Percentiles rank a stretch among this genome's conserved stretches.
phyloP scores from a whole-genome alignment of 2,888 invertebrate species.

The Nemoura dubitans region DNA sequence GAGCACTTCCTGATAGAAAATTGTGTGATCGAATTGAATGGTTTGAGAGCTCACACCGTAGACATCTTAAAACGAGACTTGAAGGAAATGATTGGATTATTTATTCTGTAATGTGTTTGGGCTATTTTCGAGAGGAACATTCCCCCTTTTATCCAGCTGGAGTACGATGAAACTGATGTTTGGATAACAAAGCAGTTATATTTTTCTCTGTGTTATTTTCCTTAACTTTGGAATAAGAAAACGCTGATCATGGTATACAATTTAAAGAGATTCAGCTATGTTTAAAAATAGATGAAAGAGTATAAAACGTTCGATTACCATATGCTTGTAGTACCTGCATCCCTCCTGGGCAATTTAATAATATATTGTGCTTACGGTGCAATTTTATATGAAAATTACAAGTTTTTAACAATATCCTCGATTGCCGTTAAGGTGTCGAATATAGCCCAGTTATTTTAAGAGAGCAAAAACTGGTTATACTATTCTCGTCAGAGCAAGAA shows the following conservation, averaged over 20 bases:
- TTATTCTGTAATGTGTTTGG: conserved; percentile 7
- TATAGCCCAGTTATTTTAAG: background rate
- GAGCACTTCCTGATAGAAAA: background rate
- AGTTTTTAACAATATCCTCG: background rate
- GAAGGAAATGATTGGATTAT: conserved; percentile 7
- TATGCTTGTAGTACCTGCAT: background rate
- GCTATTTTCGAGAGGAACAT: background rate
- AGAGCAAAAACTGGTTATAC: background rate
- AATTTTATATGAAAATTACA: background rate
- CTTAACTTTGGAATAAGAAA: background rate
- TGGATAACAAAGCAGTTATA: conserved; percentile 12
- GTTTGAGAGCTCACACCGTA: background rate
- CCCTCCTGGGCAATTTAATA: background rate
- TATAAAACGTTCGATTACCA: background rate
- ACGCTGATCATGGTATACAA: background rate
- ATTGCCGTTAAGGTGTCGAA: background rate
- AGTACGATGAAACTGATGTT: background rate
- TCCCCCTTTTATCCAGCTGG: background rate
- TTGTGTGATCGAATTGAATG: background rate
- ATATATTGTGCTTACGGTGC: background rate
- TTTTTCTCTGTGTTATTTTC: background rate
- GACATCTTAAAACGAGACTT: background rate
- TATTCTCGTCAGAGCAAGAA: background rate
- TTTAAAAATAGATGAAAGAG: background rate
- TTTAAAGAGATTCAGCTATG: background rate